These are phyloP conservation scores for Staurois parvus DNA, from an alignment of 2,797 vertebrate genomes.

Conservation along the genomic window DNA sequence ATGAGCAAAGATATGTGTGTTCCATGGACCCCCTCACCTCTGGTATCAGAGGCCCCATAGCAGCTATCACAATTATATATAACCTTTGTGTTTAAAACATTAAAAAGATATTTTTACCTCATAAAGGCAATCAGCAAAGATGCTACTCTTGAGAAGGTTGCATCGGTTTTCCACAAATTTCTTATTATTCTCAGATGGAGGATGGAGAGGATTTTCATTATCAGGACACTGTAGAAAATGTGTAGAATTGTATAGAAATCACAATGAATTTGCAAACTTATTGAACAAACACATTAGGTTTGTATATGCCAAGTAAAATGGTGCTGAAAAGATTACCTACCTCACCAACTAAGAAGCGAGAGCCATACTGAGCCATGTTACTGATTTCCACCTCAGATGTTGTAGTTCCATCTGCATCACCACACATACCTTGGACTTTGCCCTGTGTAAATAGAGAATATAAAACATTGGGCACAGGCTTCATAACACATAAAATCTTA, in stretches of 20 bases:
- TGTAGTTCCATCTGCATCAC: conserved; percentile 56
- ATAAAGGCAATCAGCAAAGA: conserved; percentile 40
- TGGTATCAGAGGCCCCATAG: no score
- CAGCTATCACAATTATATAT: neutral
- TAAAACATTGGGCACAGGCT: neutral
- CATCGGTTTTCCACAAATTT: conserved; percentile 45
- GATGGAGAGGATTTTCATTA: neutral
- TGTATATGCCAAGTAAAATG: neutral
- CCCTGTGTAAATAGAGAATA: conserved; percentile 20
- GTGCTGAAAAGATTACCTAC: conserved; percentile 33
- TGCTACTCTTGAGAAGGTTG: conserved; percentile 17
- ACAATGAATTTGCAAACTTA: no score
- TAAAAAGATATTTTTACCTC: conserved; percentile 29
- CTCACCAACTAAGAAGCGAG: conserved; percentile 14
- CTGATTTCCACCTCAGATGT: conserved; percentile 26
- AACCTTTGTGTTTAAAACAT: neutral
- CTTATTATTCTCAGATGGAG: conserved; percentile 39
- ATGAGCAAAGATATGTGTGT: no score
- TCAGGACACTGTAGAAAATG: conserved; percentile 34
- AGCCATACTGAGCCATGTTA: conserved; percentile 58
- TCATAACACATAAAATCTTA: neutral
- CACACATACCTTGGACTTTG: conserved; percentile 55
- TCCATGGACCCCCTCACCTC: no score
- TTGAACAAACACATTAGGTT: neutral
- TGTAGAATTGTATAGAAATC: no score